phyloP scores from a whole-genome alignment of 2,888 invertebrate genomes.

The Drosophila dives region DNA sequence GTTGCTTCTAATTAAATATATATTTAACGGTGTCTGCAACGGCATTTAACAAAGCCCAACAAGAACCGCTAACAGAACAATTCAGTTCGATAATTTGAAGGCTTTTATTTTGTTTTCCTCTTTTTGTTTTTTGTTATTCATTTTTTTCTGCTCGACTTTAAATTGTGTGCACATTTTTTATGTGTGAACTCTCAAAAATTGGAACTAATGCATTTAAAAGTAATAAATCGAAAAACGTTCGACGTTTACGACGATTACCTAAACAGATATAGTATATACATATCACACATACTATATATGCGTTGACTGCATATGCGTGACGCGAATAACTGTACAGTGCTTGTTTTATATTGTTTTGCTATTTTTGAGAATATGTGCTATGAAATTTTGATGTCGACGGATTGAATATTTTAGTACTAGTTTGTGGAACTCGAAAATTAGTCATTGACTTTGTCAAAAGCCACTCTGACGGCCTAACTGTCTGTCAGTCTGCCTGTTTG shows the following conservation, averaged over 20 bases:
- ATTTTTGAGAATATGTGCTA: constrained; percentile 44
- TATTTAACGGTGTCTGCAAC: background rate
- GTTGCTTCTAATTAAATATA: background rate
- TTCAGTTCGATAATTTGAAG: constrained; percentile 71
- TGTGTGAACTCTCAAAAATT: constrained; percentile 4
- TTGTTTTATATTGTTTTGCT: background rate
- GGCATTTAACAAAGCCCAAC: constrained; percentile 11
- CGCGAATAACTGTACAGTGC: constrained; percentile 17
- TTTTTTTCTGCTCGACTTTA: constrained; percentile 24
- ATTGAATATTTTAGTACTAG: background rate
- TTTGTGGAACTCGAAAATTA: constrained; percentile 27
- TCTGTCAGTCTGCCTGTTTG: constrained; percentile 19
- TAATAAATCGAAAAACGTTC: constrained; percentile 14
- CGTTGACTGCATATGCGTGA: constrained; percentile 68
- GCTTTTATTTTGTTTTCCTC: constrained; percentile 29
- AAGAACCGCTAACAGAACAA: constrained; percentile 16
- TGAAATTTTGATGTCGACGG: constrained; percentile 67
- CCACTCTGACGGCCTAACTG: constrained; percentile 5
- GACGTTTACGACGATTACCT: constrained; percentile 4
- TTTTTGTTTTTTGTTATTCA: background rate
- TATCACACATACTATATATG: background rate
- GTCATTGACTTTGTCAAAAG: constrained; percentile 12
- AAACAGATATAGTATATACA: constrained; percentile 13
- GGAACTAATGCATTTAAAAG: constrained; percentile 2
- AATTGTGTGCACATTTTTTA: constrained; percentile 36